Percentiles rank a stretch among this genome's conserved stretches.
phyloP scores from a whole-genome alignment of 2,888 invertebrate genomes.

The Corbicula japonica region DNA sequence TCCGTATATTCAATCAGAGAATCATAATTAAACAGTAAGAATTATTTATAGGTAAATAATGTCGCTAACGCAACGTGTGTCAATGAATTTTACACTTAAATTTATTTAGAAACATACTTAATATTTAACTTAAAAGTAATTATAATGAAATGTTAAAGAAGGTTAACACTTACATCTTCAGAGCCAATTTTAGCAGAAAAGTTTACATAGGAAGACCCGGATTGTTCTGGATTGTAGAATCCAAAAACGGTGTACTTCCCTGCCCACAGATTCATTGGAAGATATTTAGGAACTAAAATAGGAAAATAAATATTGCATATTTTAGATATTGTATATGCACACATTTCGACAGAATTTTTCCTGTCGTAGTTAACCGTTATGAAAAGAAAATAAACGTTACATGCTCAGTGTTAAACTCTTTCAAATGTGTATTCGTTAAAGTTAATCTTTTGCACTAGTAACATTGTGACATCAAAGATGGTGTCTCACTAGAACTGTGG shows the following conservation, averaged over 20 bases:
- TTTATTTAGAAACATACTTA: background rate
- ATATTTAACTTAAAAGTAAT: background rate
- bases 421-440: too few species aligned
- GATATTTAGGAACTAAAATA: slow-evolving; percentile 35
- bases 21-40: background rate
- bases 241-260: slow-evolving; percentile 33
- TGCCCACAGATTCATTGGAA: slow-evolving; percentile 47
- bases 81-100: background rate
- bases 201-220: background rate
- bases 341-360: too few species aligned
- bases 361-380: too few species aligned
- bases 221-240: slow-evolving; percentile 11
- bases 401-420: too few species aligned
- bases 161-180: slow-evolving; percentile 16
- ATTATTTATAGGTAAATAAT: too few species aligned
- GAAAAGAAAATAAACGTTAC: too few species aligned
- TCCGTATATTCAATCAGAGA: background rate
- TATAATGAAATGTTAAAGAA: background rate
- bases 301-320: too few species aligned
- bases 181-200: slow-evolving; percentile 25
- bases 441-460: too few species aligned
- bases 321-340: too few species aligned
- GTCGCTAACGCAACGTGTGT: too few species aligned
- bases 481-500: too few species aligned
- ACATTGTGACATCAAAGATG: too few species aligned